Evolutionary conservation across 2,113 vertebrate genomes (phyloP).

Genomic region (Lonchura striata): DNA sequence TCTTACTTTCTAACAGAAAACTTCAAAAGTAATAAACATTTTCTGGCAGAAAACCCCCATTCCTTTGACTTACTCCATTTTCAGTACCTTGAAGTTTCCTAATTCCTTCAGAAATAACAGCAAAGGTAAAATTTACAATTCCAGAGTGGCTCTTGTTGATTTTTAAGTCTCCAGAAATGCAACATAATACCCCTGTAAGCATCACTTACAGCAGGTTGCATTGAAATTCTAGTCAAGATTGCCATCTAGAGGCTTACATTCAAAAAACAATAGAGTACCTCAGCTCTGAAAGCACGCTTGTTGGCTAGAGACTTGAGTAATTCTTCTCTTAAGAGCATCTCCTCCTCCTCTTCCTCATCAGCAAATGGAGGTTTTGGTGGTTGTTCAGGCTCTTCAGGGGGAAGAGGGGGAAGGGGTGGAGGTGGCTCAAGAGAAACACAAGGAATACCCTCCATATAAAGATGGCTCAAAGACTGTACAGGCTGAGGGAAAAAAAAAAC

Average conservation of each 20-base stretch:
- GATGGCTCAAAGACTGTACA: constrained; percentile 68
- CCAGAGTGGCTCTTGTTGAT: not conserved
- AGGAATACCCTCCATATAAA: constrained; percentile 71
- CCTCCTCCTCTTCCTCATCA: constrained; percentile 97
- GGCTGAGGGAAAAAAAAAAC: constrained; percentile 49
- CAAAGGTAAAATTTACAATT: not conserved
- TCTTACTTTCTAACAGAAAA: not conserved
- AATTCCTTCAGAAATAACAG: not conserved
- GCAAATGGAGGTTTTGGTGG: constrained; percentile 96
- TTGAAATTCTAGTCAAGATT: not conserved
- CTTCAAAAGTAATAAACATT: not conserved
- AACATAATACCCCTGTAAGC: not conserved
- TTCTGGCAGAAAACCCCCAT: not conserved
- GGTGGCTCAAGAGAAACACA: constrained; percentile 63
- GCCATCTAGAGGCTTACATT: constrained; percentile 58
- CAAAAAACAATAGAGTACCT: constrained; percentile 70
- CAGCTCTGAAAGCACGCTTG: constrained; percentile 82
- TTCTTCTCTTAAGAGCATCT: constrained; percentile 96
- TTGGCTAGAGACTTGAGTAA: constrained; percentile 91
- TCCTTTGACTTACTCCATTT: not conserved
- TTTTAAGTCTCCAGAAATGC: not conserved
- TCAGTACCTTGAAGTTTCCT: not conserved
- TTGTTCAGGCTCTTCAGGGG: constrained; percentile 85
- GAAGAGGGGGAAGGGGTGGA: constrained; percentile 87
- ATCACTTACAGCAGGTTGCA: not conserved